A percentile compares a stretch with the other conserved stretches of the same genome.
Evolutionary conservation across 2,113 vertebrate species (phyloP).

Genomic region (Thamnaconus septentrionalis): DNA sequence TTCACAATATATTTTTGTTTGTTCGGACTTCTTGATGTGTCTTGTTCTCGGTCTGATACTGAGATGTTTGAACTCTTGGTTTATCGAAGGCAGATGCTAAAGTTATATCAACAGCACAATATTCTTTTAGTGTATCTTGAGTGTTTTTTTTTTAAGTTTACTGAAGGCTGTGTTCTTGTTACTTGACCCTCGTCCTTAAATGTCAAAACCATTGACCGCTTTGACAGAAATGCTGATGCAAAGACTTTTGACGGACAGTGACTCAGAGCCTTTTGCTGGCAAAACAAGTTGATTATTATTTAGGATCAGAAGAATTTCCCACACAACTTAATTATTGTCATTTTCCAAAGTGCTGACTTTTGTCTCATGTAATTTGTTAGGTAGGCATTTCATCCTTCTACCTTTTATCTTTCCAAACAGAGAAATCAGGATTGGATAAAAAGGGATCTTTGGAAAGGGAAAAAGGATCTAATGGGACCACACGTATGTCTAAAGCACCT

Average conservation of each 20-base stretch:
- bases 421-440: slow-evolving; percentile 53
- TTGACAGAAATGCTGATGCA: slow-evolving; percentile 1
- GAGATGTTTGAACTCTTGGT: no score
- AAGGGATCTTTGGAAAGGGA: slow-evolving; percentile 45
- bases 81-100: no score
- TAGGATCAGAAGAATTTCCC: not conserved
- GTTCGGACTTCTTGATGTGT: no score
- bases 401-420: slow-evolving; percentile 45
- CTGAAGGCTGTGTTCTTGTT: not conserved
- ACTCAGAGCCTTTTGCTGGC: not conserved
- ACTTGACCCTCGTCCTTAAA: not conserved
- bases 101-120: no score
- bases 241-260: not conserved
- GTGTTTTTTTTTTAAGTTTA: slow-evolving; percentile 13
- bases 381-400: not conserved
- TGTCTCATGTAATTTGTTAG: not conserved
- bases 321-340: no score
- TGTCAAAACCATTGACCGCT: not conserved
- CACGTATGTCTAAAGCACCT: slow-evolving; percentile 34
- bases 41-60: no score
- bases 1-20: no score
- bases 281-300: not conserved
- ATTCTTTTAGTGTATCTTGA: not conserved
- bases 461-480: slow-evolving; percentile 33
- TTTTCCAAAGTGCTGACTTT: not conserved